Conservation (phyloP, 2,888 invertebrate species). For the Drosophila testacea region DNA sequence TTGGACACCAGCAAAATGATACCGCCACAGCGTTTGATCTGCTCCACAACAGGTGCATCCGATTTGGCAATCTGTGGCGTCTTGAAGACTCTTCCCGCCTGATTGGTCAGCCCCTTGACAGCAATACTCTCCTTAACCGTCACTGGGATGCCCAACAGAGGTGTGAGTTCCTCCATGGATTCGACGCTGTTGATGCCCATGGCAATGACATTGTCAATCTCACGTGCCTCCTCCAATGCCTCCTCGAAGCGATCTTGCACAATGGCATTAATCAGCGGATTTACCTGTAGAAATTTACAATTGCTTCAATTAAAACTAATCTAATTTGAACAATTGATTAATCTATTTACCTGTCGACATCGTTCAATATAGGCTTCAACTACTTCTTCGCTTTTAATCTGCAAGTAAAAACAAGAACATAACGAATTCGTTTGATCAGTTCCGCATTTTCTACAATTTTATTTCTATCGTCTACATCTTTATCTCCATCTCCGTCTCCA, state of each 20-base stretch:
- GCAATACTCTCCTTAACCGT: conserved; percentile 94
- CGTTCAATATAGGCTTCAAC: conserved; percentile 91
- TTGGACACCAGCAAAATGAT: conserved; percentile 95
- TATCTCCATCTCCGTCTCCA: background rate
- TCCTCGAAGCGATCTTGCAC: conserved; percentile 91
- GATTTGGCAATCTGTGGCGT: conserved; percentile 88
- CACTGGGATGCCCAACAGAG: conserved; percentile 93
- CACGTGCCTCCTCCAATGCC: conserved; percentile 91
- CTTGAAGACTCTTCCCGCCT: conserved; percentile 89
- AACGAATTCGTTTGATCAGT: conserved; percentile 35
- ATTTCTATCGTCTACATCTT: background rate
- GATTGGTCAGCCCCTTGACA: conserved; percentile 91
- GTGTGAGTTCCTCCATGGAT: conserved; percentile 89
- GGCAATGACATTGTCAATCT: conserved; percentile 89
- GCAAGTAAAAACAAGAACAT: conserved; percentile 68
- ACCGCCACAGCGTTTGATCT: conserved; percentile 91
- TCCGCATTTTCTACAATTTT: conserved; percentile 39
- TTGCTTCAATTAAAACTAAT: background rate
- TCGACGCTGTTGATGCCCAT: conserved; percentile 87
- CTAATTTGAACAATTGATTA: background rate
- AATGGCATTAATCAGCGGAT: conserved; percentile 92
- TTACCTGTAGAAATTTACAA: conserved; percentile 87
- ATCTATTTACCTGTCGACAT: conserved; percentile 90
- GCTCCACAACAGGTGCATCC: conserved; percentile 91
- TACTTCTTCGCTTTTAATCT: conserved; percentile 90